Base-by-base conservation (phyloP, 1,140 invertebrate species). In the Paraescarpia echinospica region DNA sequence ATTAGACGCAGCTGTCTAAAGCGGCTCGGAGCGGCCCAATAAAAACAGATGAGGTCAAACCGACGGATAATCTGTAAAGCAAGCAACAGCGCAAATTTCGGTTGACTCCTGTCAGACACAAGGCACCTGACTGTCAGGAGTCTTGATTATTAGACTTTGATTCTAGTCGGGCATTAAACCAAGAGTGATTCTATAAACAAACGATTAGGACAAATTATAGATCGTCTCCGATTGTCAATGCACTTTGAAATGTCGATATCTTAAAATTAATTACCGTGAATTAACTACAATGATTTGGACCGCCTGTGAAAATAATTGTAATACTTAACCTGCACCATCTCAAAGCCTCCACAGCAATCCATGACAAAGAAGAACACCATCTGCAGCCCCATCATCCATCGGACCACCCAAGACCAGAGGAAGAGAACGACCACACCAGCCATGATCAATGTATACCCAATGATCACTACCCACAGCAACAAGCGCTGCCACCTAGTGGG, bases 281-380 rank as follows among this genome's bases (percentile, higher is more conserved):
- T 77, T 77, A 18, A 77, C 59, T 77, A 77, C 59, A 4, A 77
- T 77, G 59, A 77, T 77, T 77, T 77, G 59, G 59, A 77, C 59
- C 8, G 41, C 48, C 12, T 92, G 90, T 35, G 91, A n/a, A 93
- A 91, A 18, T 51, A 51, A 33, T 93, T 93, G 33, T 92, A 91
- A 77, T 41, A 91, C 27, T 93, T 77, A 92, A 89, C 89, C 90
- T 93, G 92, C 12, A 93, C 33, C 18, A 91, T 6, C 27, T 93
- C 92, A 59, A 93, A 91, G 18, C 92, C 92, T 33, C 92, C 91
- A 0, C 41, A 93, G 34, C 8, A 89, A n/a, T 91, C 92, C 77
- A 92, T 92, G 34, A 59, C n/a, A 9, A 92, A 12, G 91, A 31
- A 92, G 31, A 89, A 92, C 34, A 89, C 33, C 48, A 93, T n/a